These are phyloP conservation scores for Bombus consobrinus DNA, from an alignment of 1,140 invertebrate species.

Conservation along the genomic window DNA sequence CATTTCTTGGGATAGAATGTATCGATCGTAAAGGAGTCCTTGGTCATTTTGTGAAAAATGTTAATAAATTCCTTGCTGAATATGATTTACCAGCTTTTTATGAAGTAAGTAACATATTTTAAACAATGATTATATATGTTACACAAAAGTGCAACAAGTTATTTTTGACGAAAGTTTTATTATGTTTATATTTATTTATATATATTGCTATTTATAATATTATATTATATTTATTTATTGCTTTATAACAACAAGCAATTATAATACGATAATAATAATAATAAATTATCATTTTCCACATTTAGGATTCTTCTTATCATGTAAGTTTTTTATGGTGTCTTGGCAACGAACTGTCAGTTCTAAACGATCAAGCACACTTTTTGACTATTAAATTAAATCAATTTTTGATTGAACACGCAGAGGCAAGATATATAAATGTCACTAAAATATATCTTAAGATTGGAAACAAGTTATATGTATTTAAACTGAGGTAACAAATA, in stretches of 20 bases:
- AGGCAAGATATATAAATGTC: constrained; percentile 72
- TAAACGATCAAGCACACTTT: constrained; percentile 78
- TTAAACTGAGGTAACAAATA: constrained; percentile 67
- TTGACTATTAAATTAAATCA: constrained; percentile 79
- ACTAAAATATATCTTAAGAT: constrained; percentile 79
- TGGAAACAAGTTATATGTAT: constrained; percentile 80
- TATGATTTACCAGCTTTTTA: constrained; percentile 87
- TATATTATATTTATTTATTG: too few species aligned
- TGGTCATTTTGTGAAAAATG: constrained; percentile 81
- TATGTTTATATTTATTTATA: too few species aligned
- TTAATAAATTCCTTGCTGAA: constrained; percentile 86
- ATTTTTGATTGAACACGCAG: constrained; percentile 72
- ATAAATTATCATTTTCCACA: constrained; percentile 63
- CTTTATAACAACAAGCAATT: constrained; percentile 15
- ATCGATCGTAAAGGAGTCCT: constrained; percentile 82
- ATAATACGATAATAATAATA: background rate
- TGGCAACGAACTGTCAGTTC: constrained; percentile 83
- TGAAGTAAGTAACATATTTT: constrained; percentile 75
- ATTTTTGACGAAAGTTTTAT: constrained; percentile 18
- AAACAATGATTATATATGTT: background rate
- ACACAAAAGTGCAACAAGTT: background rate
- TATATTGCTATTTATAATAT: too few species aligned
- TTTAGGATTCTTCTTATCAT: constrained; percentile 88
- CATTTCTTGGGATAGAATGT: constrained; percentile 88
- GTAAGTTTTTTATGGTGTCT: constrained; percentile 87